Evolutionary conservation across 2,888 invertebrate genomes (phyloP).

Genomic region (Melikaiella ostensackeni): DNA sequence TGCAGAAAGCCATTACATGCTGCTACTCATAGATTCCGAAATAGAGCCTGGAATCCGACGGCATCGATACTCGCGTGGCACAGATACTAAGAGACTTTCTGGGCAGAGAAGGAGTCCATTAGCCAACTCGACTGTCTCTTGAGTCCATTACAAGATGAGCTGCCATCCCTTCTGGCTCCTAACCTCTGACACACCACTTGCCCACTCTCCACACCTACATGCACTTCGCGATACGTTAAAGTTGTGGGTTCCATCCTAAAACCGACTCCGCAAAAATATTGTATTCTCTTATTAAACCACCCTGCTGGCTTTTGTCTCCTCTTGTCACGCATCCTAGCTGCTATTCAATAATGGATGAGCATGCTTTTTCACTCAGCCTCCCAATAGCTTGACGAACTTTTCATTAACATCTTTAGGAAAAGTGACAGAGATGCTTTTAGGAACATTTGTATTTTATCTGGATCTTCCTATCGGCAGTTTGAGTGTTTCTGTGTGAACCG

Average conservation of each 20-base stretch:
- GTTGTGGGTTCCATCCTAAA: constrained; percentile 18
- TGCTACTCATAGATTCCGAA: constrained; percentile 51
- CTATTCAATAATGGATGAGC: not conserved
- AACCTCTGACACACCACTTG: constrained; percentile 63
- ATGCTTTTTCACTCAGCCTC: not conserved
- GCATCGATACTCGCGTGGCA: constrained; percentile 73
- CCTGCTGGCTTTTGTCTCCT: constrained; percentile 42
- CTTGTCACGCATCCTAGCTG: too few species aligned
- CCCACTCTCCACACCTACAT: constrained; percentile 48
- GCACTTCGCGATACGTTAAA: constrained; percentile 43
- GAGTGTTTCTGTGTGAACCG: too few species aligned
- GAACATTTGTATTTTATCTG: too few species aligned
- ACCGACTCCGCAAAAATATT: not conserved
- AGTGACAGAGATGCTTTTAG: not conserved
- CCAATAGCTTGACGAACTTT: not conserved
- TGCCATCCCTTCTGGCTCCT: constrained; percentile 64
- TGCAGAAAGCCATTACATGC: constrained; percentile 33
- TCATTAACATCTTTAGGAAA: not conserved
- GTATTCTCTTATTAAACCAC: not conserved
- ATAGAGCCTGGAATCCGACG: constrained; percentile 64
- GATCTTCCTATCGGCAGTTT: too few species aligned
- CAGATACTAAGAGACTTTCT: constrained; percentile 75
- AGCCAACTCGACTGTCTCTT: constrained; percentile 77
- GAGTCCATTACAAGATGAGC: constrained; percentile 78
- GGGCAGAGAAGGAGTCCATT: constrained; percentile 75